Percentiles rank a stretch among this genome's conserved stretches.
These are phyloP conservation scores for Halcyon malimbica DNA, from an alignment of 2,113 vertebrate species.

Conservation along the genomic window DNA sequence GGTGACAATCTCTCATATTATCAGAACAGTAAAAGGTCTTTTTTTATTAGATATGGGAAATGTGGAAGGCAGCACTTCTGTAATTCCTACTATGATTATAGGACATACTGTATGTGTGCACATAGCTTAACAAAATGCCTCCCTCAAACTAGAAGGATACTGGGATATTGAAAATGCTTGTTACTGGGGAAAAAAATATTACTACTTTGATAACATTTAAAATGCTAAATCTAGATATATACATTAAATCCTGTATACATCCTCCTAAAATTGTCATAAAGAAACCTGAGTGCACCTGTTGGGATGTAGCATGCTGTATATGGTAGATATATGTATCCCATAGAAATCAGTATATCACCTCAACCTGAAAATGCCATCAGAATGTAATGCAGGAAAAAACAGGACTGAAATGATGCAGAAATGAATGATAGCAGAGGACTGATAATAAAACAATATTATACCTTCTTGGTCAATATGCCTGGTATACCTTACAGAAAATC, in stretches of 20 bases:
- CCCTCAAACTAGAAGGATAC: background rate
- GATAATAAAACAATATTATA: background rate
- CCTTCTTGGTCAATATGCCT: background rate
- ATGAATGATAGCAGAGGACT: background rate
- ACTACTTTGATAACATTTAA: background rate
- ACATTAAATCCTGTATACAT: background rate
- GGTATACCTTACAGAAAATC: background rate
- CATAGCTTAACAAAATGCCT: background rate
- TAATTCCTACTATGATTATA: background rate
- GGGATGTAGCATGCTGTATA: background rate
- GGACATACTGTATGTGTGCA: background rate
- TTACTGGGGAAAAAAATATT: background rate
- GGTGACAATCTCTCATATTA: background rate
- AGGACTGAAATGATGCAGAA: background rate
- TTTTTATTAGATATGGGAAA: background rate
- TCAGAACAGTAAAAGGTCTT: background rate
- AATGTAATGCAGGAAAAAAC: background rate
- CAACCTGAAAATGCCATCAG: background rate
- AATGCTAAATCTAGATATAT: background rate
- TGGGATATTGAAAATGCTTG: background rate
- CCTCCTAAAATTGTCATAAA: background rate
- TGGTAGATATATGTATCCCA: background rate
- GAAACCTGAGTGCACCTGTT: background rate
- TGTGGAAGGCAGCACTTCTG: background rate
- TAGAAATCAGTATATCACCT: background rate